Conservation (phyloP, 2,113 vertebrate genomes). For the Stomatorhinus ivindoensis region DNA sequence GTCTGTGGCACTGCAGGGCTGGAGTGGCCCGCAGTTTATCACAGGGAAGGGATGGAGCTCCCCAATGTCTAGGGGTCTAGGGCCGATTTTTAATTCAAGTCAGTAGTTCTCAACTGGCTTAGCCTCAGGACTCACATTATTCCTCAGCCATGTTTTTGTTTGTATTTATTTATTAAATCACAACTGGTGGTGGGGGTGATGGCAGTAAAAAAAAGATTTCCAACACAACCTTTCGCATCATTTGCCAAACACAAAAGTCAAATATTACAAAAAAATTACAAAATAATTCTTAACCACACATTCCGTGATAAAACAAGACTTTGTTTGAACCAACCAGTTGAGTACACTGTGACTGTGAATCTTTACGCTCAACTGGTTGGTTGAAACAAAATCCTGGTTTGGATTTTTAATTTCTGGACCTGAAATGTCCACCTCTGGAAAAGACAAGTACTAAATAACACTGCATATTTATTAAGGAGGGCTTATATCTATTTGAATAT, state of each 20-base stretch:
- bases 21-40: not conserved
- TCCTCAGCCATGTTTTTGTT: not conserved
- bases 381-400: too few relatives aligned
- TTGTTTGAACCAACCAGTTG: too few relatives aligned
- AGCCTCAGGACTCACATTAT: not conserved
- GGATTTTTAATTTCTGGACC: too few relatives aligned
- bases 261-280: too few relatives aligned
- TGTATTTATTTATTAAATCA: too few relatives aligned
- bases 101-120: not conserved
- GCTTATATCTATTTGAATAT: not conserved
- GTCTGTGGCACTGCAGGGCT: too few relatives aligned
- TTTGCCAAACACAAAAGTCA: not conserved
- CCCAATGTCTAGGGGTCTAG: not conserved
- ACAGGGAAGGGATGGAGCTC: not conserved
- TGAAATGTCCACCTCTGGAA: too few relatives aligned
- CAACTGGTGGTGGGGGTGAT: too few relatives aligned
- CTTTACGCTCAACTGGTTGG: too few relatives aligned
- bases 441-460: not conserved
- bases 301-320: not conserved
- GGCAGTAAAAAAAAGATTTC: too few relatives aligned
- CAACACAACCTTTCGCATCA: not conserved
- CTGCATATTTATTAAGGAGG: not conserved
- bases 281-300: slow-evolving; percentile 6
- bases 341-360: too few relatives aligned
- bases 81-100: not conserved